These are phyloP conservation scores for Neogobius melanostomus DNA, from an alignment of 2,113 vertebrate species.

Conservation along the genomic window DNA sequence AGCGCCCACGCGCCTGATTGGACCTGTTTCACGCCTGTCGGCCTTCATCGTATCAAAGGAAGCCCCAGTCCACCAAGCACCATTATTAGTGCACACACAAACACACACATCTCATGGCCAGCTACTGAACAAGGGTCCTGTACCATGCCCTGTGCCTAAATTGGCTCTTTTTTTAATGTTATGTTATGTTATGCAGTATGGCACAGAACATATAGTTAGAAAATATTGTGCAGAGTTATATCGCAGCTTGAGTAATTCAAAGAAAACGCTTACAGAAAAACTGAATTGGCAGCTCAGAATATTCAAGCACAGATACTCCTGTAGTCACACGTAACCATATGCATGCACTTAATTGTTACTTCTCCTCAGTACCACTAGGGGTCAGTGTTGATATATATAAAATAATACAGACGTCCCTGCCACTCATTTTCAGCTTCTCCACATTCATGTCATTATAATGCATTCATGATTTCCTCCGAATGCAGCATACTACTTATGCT, in stretches of 20 bases:
- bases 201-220: not conserved
- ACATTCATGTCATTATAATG: conserved; percentile 15
- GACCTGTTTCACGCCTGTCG: conserved; percentile 81
- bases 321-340: conserved; percentile 9
- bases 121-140: conserved; percentile 13
- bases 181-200: not conserved
- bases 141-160: conserved; percentile 16
- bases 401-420: conserved; percentile 17
- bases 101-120: conserved; percentile 22
- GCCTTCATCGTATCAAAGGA: conserved; percentile 77
- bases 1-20: conserved; percentile 77
- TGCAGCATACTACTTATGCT: conserved; percentile 11
- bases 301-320: conserved; percentile 7
- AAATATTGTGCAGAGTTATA: not conserved
- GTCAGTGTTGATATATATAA: conserved; percentile 71
- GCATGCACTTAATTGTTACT: conserved; percentile 14
- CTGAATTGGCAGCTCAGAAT: not conserved
- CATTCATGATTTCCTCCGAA: conserved; percentile 23
- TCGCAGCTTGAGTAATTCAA: not conserved
- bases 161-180: conserved; percentile 15
- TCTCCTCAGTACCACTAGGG: conserved; percentile 60
- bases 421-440: conserved; percentile 1
- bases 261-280: conserved; percentile 5
- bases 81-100: conserved; percentile 57
- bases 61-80: conserved; percentile 60